Percentiles rank a stretch among this genome's conserved stretches.
These are phyloP conservation scores for Morone saxatilis DNA, from an alignment of 2,113 vertebrate species.

Conservation along the genomic window DNA sequence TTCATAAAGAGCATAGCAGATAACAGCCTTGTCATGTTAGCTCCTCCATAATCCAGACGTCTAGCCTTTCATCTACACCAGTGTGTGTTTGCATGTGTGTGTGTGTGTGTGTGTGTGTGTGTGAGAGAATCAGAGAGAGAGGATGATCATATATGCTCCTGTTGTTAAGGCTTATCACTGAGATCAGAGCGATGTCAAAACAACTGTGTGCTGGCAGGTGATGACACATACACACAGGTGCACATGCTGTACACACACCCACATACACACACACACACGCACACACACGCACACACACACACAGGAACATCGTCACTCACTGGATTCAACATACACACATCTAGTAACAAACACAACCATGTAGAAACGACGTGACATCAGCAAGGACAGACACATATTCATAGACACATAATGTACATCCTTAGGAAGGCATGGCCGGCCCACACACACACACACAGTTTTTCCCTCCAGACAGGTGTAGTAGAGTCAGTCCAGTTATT, in stretches of 20 bases:
- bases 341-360: neutral
- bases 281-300: neutral
- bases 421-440: neutral
- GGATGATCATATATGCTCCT: conserved; percentile 77
- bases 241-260: neutral
- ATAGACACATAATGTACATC: neutral
- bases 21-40: conserved; percentile 82
- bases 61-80: conserved; percentile 73
- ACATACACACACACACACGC: neutral
- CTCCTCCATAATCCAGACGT: conserved; percentile 77
- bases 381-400: conserved; percentile 1
- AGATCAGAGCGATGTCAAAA: conserved; percentile 82
- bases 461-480: conserved; percentile 66
- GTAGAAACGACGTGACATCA: neutral
- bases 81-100: conserved; percentile 1
- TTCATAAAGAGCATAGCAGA: conserved; percentile 84
- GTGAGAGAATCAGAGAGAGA: conserved; percentile 35
- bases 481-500: conserved; percentile 70
- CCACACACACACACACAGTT: neutral
- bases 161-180: conserved; percentile 77
- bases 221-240: conserved; percentile 39
- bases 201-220: conserved; percentile 72
- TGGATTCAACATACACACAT: conserved; percentile 34
- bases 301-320: conserved; percentile 1
- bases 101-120: conserved; percentile 24